Evolutionary conservation across 2,888 invertebrate species (phyloP).

Genomic region (Tenodera sinensis): DNA sequence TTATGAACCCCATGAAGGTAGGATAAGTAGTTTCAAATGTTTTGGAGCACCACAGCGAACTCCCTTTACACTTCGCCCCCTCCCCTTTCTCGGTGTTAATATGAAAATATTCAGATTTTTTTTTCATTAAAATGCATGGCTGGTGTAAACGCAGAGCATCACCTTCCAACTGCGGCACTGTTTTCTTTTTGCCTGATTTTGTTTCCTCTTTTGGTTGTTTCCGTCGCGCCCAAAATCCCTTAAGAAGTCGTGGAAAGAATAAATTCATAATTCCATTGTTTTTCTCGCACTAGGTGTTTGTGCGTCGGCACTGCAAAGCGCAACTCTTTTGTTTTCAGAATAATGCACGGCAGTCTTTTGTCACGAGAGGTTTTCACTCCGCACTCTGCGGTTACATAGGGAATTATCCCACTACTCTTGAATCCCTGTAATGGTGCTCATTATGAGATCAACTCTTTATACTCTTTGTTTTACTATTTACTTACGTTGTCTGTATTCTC

Average conservation of each 20-base stretch:
- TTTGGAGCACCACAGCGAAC: neutral
- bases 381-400: neutral
- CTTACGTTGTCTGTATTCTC: neutral
- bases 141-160: neutral
- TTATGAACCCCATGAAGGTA: neutral
- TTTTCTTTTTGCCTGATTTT: neutral
- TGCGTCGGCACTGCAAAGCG: neutral
- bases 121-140: conserved; percentile 4
- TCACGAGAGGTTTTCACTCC: neutral
- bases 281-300: neutral
- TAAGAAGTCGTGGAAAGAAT: neutral
- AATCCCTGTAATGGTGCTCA: neutral
- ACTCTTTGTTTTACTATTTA: neutral
- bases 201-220: neutral
- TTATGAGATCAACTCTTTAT: neutral
- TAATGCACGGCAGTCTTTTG: neutral
- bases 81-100: neutral
- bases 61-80: neutral
- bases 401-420: neutral
- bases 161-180: neutral
- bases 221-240: neutral
- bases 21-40: neutral
- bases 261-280: neutral
- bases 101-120: neutral
- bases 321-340: neutral